These are phyloP conservation scores for Saturnia japonica DNA, from an alignment of 2,888 invertebrate species.

Conservation along the genomic window DNA sequence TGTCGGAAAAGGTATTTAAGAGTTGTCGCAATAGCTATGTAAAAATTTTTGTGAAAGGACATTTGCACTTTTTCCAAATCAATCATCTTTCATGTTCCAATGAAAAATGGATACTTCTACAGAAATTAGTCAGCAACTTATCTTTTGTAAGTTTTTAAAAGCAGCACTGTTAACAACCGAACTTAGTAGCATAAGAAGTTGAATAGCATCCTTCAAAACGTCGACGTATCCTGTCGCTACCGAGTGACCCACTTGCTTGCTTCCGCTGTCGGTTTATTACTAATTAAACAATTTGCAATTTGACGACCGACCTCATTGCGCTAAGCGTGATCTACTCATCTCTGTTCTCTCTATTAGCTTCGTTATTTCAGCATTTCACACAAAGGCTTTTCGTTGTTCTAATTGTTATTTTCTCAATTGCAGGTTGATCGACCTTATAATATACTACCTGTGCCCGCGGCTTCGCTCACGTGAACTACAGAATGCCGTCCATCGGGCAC, in stretches of 20 bases:
- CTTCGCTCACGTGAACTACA: too few relatives aligned
- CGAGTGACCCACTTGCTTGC: neutral
- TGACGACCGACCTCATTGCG: neutral
- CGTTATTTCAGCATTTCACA: neutral
- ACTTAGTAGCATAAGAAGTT: neutral
- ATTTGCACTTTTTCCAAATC: neutral
- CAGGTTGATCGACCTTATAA: neutral
- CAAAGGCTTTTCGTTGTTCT: neutral
- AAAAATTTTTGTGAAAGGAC: neutral
- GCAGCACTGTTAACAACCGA: neutral
- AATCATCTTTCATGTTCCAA: neutral
- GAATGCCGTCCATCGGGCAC: too few relatives aligned
- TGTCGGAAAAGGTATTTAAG: neutral
- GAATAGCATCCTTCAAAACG: neutral
- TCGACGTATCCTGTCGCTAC: neutral
- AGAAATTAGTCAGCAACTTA: neutral
- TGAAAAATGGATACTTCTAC: neutral
- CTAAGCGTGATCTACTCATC: neutral
- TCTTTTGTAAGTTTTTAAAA: neutral
- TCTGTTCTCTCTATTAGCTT: neutral
- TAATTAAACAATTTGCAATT: neutral
- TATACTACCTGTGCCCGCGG: too few relatives aligned
- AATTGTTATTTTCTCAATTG: neutral
- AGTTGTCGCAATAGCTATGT: neutral
- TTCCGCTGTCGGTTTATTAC: neutral